phyloP scores from a whole-genome alignment of 2,113 vertebrate species.

The Poeciliopsis occidentalis region DNA sequence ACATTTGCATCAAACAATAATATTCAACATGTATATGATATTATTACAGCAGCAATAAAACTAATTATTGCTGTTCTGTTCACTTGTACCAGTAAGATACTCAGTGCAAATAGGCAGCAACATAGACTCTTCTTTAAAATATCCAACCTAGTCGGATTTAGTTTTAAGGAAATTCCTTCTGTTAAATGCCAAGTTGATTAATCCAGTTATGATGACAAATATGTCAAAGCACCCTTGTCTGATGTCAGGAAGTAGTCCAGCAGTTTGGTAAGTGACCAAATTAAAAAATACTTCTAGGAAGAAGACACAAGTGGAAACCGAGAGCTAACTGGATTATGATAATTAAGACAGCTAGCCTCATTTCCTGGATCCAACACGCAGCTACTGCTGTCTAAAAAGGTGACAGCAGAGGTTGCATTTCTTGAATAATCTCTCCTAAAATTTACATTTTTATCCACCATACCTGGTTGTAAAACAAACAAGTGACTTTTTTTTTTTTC shows the following conservation, averaged over 20 bases:
- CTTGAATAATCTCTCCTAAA: neutral
- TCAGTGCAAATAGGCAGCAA: too few relatives aligned
- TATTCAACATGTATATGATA: too few relatives aligned
- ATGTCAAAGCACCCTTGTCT: constrained; percentile 46
- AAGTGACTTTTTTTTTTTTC: neutral
- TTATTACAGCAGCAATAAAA: neutral
- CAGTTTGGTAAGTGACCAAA: constrained; percentile 19
- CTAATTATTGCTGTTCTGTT: neutral
- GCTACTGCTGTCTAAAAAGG: constrained; percentile 25
- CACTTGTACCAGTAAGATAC: too few relatives aligned
- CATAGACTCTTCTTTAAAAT: neutral
- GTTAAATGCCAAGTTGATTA: constrained; percentile 40
- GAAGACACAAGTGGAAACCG: neutral
- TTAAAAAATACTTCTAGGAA: constrained; percentile 29
- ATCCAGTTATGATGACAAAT: constrained; percentile 31
- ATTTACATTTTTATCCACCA: neutral
- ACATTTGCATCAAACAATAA: neutral
- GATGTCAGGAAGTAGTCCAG: constrained; percentile 1
- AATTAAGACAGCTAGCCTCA: constrained; percentile 36
- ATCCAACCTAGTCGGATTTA: constrained; percentile 6
- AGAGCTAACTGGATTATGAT: constrained; percentile 38
- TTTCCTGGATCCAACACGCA: constrained; percentile 26
- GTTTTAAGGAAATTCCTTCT: constrained; percentile 27
- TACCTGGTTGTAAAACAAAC: neutral
- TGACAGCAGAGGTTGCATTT: neutral